phyloP scores from a whole-genome alignment of 2,888 invertebrate genomes.

The Marronus borbonicus region DNA sequence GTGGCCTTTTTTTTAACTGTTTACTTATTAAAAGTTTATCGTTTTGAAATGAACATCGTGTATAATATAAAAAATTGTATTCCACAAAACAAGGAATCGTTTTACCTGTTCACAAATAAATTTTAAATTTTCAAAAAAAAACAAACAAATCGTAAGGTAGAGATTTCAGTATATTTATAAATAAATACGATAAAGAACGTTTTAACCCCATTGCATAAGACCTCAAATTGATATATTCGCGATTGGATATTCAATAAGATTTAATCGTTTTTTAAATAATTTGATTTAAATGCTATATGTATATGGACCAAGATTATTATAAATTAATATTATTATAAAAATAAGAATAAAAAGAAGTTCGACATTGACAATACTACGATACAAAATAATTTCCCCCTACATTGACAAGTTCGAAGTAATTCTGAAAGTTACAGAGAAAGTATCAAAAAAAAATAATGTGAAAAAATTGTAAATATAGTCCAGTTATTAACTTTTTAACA shows the following conservation, averaged over 20 bases:
- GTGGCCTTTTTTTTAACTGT: no score
- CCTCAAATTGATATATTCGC: no score
- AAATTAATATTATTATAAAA: slow-evolving; percentile 8
- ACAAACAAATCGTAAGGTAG: neutral
- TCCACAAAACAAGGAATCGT: no score
- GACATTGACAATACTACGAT: slow-evolving; percentile 31
- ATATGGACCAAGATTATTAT: slow-evolving; percentile 41
- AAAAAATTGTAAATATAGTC: slow-evolving; percentile 71
- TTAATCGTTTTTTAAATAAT: no score
- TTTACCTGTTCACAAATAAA: no score
- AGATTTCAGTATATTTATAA: no score
- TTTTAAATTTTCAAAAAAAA: neutral
- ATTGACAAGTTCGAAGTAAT: slow-evolving; percentile 44
- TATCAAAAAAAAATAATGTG: slow-evolving; percentile 62
- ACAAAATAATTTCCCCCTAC: slow-evolving; percentile 48
- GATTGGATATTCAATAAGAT: no score
- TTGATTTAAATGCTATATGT: neutral
- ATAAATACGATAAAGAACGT: no score
- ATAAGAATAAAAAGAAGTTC: slow-evolving; percentile 11
- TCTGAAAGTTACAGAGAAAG: slow-evolving; percentile 40
- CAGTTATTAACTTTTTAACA: slow-evolving; percentile 71
- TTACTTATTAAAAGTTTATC: no score
- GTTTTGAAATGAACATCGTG: no score
- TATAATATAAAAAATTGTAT: no score
- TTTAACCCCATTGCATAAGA: no score